These are phyloP conservation scores for Tiliacea citrago DNA, from an alignment of 2,888 invertebrate genomes.

Conservation along the genomic window DNA sequence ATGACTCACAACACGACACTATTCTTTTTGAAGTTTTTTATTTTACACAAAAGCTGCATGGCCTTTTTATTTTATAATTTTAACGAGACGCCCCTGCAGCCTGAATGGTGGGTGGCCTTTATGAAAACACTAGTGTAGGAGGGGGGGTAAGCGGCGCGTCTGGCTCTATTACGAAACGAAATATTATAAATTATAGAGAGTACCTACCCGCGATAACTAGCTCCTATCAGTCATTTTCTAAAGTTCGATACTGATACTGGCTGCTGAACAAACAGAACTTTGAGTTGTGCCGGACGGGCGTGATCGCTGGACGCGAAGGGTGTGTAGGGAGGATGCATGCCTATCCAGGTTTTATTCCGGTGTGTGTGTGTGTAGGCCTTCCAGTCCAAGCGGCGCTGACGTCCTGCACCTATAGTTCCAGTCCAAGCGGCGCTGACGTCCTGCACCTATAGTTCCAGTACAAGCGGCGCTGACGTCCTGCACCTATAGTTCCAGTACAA, in stretches of 20 bases:
- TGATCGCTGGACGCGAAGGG: too few relatives aligned
- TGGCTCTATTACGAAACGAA: conserved; percentile 6
- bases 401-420: too few relatives aligned
- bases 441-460: too few relatives aligned
- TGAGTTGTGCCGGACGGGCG: too few relatives aligned
- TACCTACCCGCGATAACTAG: background rate
- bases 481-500: too few relatives aligned
- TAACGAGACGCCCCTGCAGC: conserved; percentile 58
- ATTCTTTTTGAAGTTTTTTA: conserved; percentile 42
- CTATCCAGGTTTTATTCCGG: too few relatives aligned
- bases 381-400: too few relatives aligned
- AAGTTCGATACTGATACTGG: background rate
- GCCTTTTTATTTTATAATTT: conserved; percentile 65
- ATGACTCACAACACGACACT: conserved; percentile 19
- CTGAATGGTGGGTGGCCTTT: conserved; percentile 35
- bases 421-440: too few relatives aligned
- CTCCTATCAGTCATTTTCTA: background rate
- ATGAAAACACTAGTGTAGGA: background rate
- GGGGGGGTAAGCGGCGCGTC: background rate
- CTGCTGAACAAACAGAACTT: too few relatives aligned
- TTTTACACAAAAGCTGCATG: conserved; percentile 43
- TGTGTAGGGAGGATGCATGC: too few relatives aligned
- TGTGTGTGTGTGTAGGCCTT: too few relatives aligned
- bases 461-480: too few relatives aligned
- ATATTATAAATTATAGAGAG: background rate